A percentile compares a stretch with the other conserved stretches of the same genome.
These are phyloP conservation scores for Ochotona curzoniae DNA, from an alignment of 2,113 vertebrate species.

Conservation along the genomic window DNA sequence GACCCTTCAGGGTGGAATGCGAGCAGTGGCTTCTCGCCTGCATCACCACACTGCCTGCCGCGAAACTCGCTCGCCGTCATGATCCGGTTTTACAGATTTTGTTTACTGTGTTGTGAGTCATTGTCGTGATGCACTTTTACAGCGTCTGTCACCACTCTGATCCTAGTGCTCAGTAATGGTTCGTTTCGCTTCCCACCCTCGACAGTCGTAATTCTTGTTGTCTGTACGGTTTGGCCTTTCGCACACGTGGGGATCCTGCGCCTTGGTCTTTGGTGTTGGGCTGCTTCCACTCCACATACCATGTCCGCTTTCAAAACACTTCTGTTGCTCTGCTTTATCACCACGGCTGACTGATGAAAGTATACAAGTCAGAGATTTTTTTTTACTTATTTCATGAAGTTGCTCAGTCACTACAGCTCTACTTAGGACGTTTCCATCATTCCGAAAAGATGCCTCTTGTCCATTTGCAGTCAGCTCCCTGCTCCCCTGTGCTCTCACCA, in stretches of 20 bases:
- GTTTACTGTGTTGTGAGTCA: not conserved
- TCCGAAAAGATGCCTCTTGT: conserved; percentile 67
- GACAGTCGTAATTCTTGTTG: not conserved
- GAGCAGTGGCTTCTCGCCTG: too few relatives aligned
- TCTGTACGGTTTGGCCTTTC: conserved; percentile 13
- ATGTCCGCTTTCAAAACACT: not conserved
- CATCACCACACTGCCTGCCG: too few relatives aligned
- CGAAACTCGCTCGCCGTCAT: not conserved
- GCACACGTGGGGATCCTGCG: not conserved
- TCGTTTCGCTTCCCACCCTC: not conserved
- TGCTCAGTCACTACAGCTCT: conserved; percentile 39
- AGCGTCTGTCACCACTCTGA: not conserved
- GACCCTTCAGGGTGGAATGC: too few relatives aligned
- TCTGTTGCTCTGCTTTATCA: not conserved
- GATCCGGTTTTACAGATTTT: conserved; percentile 13
- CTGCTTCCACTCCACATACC: not conserved
- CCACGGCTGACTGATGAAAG: conserved; percentile 18
- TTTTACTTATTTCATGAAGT: conserved; percentile 9
- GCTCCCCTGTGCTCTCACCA: not conserved
- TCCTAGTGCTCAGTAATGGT: too few relatives aligned
- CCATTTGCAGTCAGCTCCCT: conserved; percentile 51
- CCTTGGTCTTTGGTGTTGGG: conserved; percentile 29
- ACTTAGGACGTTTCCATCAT: conserved; percentile 74
- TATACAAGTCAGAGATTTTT: conserved; percentile 17
- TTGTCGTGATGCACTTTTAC: not conserved